Percentiles rank a stretch among this genome's conserved stretches.
Conservation (phyloP, 1,140 invertebrate genomes). For the Drosophila rhopaloa region DNA sequence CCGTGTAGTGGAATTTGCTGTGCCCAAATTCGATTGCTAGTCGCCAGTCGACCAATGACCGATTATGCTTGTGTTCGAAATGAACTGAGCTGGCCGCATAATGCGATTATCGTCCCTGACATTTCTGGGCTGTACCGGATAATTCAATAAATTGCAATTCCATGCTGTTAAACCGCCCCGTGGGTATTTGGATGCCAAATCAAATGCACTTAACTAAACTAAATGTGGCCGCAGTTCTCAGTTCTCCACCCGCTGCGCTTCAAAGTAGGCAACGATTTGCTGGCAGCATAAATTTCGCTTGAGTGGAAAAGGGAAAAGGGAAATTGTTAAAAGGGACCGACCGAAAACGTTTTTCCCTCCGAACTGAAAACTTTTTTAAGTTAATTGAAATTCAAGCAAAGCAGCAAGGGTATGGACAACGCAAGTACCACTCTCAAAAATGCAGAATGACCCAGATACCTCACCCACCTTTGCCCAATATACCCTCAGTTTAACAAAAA, state of each 20-base stretch:
- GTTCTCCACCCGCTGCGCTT: conserved; percentile 9
- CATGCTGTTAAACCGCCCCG: conserved; percentile 50
- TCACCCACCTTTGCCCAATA: not conserved
- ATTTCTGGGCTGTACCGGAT: conserved; percentile 41
- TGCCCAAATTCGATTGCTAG: conserved; percentile 43
- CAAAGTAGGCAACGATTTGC: conserved; percentile 63
- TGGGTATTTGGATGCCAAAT: conserved; percentile 56
- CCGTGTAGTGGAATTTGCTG: conserved; percentile 40
- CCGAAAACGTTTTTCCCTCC: conserved; percentile 19
- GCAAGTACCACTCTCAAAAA: not conserved
- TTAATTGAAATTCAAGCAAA: conserved; percentile 68
- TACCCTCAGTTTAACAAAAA: not conserved
- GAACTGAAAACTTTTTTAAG: conserved; percentile 68
- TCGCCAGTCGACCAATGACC: conserved; percentile 39
- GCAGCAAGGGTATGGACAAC: not conserved
- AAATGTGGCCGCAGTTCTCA: conserved; percentile 46
- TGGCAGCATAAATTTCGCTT: conserved; percentile 39
- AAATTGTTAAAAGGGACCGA: conserved; percentile 51
- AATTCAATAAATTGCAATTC: conserved; percentile 80
- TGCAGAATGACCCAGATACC: not conserved
- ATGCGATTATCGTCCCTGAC: conserved; percentile 71
- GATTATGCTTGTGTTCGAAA: conserved; percentile 35
- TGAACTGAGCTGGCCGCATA: conserved; percentile 52
- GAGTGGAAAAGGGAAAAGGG: conserved; percentile 38
- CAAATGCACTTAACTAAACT: conserved; percentile 82